Conservation (phyloP, 2,888 invertebrate species). For the Itoplectis maculator region DNA sequence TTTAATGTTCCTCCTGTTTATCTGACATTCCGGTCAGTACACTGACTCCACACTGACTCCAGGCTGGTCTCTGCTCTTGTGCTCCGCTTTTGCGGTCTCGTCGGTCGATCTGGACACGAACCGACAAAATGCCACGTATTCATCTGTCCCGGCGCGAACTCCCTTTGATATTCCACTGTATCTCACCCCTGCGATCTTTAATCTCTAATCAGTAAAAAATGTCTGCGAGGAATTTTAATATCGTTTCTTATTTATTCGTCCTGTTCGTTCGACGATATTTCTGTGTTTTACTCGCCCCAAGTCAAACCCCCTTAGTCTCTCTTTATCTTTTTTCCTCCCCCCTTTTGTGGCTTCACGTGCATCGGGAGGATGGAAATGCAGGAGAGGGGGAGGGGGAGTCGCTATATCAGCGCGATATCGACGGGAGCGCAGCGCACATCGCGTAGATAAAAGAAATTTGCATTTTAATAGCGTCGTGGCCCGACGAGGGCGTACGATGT, state of each 20-base stretch:
- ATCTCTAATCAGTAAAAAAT: conserved; percentile 20
- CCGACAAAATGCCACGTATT: conserved; percentile 51
- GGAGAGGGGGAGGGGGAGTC: conserved; percentile 16
- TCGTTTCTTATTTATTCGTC: not conserved
- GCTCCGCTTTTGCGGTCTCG: conserved; percentile 38
- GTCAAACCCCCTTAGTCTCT: not conserved
- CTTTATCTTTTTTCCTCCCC: not conserved
- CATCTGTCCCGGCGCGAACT: conserved; percentile 9
- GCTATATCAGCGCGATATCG: conserved; percentile 62
- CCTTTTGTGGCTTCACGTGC: not conserved
- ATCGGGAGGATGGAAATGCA: conserved; percentile 15
- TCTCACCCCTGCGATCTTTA: conserved; percentile 4
- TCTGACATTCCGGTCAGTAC: conserved; percentile 62
- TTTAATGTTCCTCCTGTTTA: conserved; percentile 47
- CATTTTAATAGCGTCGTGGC: conserved; percentile 69
- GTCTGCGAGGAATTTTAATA: not conserved
- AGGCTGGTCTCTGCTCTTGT: conserved; percentile 1
- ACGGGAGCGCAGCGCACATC: conserved; percentile 40
- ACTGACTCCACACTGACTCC: no score
- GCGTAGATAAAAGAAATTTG: conserved; percentile 70
- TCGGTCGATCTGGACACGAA: conserved; percentile 59
- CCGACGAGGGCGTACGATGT: conserved; percentile 20
- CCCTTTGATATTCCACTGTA: conserved; percentile 42
- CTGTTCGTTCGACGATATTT: conserved; percentile 38
- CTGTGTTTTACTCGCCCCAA: conserved; percentile 27